Evolutionary conservation across 2,797 vertebrate species (phyloP), one percentile per base, ranked within the genome.

Genomic region (Brachyalestes nurse): DNA sequence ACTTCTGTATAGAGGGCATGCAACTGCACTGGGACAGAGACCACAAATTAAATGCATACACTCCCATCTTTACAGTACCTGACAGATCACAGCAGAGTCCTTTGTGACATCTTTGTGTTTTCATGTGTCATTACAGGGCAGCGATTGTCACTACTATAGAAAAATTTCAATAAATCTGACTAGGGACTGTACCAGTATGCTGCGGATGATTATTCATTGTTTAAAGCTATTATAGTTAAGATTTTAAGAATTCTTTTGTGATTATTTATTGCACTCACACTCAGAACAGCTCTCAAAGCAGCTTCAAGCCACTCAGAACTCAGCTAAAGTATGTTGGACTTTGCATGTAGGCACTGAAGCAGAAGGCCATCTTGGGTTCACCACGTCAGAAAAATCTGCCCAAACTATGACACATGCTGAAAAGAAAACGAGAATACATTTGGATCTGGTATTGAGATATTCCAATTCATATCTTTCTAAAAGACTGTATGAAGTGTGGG

Each of bases 1-100:
- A 82, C 83, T 57, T 91, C 87, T 86, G 85, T 53, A 73, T 82
- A 75, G 82, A 90, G 82, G 91, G 89, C 93, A 93, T 93, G 92
- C 93, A 88, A 89, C 82, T 53, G 72, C 70, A 74, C 70, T 49
- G 17, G 67, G 17, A 78, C 58, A 61, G n/a, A 58, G 16, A 81
- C 53, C 65, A 49, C 85, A 81, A 83, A 65, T 85, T 47, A 74
- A 78, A 67, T 87, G 8, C 70, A 69, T 69, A 69, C 45, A 84
- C 75, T 86, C 79, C 55, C 84, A 83, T 67, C 19, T 75, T 71
- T 61, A 90, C 77, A 73, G 85, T 19, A 80, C 38, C 55, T 17
- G 47, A 85, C 83, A 76, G 14, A 49, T 2, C 47, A 25, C 5
- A 62, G 19, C 55, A 60, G 57, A 5, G 9, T 64, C 53, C 14